phyloP scores from a whole-genome alignment of 1,140 invertebrate species.

The Rhynchophorus ferrugineus region DNA sequence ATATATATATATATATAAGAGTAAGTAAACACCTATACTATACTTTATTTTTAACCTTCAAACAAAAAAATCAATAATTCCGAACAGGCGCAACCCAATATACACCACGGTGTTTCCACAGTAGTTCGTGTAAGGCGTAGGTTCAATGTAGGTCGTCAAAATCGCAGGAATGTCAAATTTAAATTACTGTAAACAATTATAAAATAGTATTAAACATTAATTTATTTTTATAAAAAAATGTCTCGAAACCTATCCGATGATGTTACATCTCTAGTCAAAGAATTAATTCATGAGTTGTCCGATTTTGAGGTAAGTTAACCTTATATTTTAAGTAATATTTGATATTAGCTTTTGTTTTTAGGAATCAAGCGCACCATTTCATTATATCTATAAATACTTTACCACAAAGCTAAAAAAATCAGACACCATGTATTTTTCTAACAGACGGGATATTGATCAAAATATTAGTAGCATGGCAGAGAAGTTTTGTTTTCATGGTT shows the following conservation, averaged over 20 bases:
- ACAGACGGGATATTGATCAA: conserved; percentile 33
- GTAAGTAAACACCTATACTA: too few species aligned
- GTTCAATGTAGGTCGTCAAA: too few species aligned
- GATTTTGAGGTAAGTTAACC: conserved; percentile 28
- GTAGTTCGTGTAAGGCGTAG: too few species aligned
- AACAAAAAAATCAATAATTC: too few species aligned
- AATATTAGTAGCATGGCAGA: conserved; percentile 31
- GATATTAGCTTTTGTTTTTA: conserved; percentile 13
- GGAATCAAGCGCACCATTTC: conserved; percentile 27
- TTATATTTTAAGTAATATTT: background rate
- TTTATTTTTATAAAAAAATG: conserved; percentile 11
- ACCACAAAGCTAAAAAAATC: conserved; percentile 23
- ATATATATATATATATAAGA: too few species aligned
- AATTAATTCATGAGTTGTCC: conserved; percentile 26
- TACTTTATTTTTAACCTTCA: too few species aligned
- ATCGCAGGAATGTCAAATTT: too few species aligned
- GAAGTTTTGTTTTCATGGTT: conserved; percentile 36
- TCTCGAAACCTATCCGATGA: conserved; percentile 17
- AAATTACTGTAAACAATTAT: too few species aligned
- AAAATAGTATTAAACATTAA: background rate
- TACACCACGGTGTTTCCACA: too few species aligned
- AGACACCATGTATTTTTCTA: conserved; percentile 31
- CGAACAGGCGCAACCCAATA: too few species aligned
- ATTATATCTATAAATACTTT: conserved; percentile 26
- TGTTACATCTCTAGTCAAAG: conserved; percentile 14